Conservation (phyloP, 2,113 vertebrate species). For the Camelus dromedarius region DNA sequence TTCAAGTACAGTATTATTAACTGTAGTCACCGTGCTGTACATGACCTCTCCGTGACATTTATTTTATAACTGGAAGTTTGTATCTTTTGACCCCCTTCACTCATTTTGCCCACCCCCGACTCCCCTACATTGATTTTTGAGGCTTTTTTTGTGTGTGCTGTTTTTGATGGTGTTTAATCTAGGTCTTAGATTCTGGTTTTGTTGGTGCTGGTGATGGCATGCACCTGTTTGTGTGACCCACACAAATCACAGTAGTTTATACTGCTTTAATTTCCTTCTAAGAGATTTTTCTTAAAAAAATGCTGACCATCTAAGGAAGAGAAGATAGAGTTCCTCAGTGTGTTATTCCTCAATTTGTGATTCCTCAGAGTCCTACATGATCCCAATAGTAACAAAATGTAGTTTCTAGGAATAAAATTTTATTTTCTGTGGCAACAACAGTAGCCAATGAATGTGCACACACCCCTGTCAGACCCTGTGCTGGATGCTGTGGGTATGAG, state of each 20-base stretch:
- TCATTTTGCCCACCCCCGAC: neutral
- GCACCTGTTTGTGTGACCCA: neutral
- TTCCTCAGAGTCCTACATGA: neutral
- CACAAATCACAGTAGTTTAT: neutral
- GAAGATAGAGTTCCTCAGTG: neutral
- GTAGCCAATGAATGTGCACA: neutral
- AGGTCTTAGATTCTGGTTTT: conserved; percentile 9
- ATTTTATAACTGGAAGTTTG: neutral
- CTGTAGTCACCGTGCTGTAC: neutral
- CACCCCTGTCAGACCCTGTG: neutral
- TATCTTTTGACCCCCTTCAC: neutral
- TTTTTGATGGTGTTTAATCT: conserved; percentile 3
- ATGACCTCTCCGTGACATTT: neutral
- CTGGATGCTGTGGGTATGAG: neutral
- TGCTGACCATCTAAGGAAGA: neutral
- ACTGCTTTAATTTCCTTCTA: neutral
- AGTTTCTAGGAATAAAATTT: neutral
- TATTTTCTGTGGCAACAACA: neutral
- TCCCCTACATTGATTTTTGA: conserved; percentile 7
- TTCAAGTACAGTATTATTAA: neutral
- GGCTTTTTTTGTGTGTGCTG: neutral
- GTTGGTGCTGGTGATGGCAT: neutral
- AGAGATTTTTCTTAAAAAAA: conserved; percentile 43
- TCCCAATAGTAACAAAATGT: neutral
- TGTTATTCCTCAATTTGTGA: neutral